These are phyloP conservation scores for Balaenoptera acutorostrata DNA, from an alignment of 2,113 vertebrate species.

Conservation along the genomic window DNA sequence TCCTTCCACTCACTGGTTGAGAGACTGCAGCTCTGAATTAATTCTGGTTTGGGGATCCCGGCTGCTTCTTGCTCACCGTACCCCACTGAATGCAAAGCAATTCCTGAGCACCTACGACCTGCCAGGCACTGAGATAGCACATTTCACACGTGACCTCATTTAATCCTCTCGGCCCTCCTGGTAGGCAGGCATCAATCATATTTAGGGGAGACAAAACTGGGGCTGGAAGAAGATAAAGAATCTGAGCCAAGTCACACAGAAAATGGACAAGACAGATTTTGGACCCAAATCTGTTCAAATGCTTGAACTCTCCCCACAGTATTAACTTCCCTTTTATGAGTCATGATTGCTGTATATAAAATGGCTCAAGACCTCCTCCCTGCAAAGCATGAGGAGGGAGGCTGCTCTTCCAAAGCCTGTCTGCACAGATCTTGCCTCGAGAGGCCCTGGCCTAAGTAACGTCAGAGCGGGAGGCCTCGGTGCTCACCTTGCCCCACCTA, in stretches of 20 bases:
- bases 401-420: background rate
- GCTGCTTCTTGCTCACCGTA: background rate
- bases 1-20: background rate
- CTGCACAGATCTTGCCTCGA: background rate
- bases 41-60: background rate
- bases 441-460: background rate
- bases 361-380: background rate
- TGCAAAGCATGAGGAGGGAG: background rate
- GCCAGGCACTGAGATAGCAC: background rate
- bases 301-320: background rate
- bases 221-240: background rate
- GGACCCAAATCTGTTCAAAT: background rate
- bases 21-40: background rate
- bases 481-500: fast-evolving
- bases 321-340: background rate
- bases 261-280: background rate
- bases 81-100: background rate
- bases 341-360: background rate
- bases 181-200: background rate
- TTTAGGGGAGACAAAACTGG: background rate
- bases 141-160: background rate
- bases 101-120: background rate
- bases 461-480: background rate
- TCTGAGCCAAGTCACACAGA: background rate
- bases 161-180: background rate